Percentiles rank a stretch among this genome's conserved stretches.
These are phyloP conservation scores for Chaetogeoica ovagalla DNA, from an alignment of 2,888 invertebrate genomes.

Conservation along the genomic window DNA sequence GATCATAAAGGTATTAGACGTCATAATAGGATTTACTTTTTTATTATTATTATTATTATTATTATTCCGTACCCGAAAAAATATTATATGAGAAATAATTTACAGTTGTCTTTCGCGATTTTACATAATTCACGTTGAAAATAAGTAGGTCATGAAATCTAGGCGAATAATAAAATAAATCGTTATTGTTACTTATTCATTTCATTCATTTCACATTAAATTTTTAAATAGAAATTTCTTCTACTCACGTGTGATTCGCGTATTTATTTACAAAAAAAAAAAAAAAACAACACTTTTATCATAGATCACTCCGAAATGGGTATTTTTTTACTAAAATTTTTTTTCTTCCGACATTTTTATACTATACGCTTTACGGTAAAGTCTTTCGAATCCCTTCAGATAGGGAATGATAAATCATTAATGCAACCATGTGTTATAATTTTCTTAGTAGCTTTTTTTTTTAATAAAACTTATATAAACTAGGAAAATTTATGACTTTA, in stretches of 20 bases:
- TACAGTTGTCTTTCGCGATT: neutral
- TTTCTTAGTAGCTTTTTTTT: neutral
- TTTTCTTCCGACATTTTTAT: neutral
- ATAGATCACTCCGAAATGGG: neutral
- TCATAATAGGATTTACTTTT: neutral
- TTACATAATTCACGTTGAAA: neutral
- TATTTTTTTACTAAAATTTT: neutral
- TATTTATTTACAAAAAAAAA: neutral
- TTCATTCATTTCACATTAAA: conserved; percentile 1
- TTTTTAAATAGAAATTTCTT: neutral
- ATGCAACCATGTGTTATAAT: neutral
- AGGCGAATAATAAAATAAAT: neutral
- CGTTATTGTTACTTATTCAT: conserved; percentile 9
- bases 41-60: neutral
- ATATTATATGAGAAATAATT: neutral
- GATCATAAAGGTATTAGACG: neutral
- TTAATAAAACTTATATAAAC: neutral
- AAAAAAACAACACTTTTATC: neutral
- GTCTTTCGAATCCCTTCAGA: conserved; percentile 4
- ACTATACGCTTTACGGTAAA: neutral
- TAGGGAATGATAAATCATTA: conserved; percentile 11
- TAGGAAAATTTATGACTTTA: neutral
- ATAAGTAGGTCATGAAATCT: neutral
- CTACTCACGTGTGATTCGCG: neutral
- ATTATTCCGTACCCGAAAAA: neutral